Percentiles rank a stretch among this genome's conserved stretches.
Conservation (phyloP, 92 coral and sea anemone genomes). For the Chrysogorgia sp. region DNA sequence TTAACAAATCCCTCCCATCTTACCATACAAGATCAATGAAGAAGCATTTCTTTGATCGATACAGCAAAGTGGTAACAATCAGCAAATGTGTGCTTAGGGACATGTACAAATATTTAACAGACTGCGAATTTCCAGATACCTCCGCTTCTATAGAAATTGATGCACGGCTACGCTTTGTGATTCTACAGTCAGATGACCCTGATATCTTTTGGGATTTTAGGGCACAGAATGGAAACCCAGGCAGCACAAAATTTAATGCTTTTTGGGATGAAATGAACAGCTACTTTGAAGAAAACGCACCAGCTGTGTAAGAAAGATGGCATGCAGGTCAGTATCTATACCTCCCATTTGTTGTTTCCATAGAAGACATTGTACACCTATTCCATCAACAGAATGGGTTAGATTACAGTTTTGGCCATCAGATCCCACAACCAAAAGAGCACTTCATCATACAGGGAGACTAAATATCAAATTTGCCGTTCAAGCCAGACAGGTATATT, state of each 20-base stretch:
- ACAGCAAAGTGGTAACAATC: no score
- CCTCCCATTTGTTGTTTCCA: constrained; percentile 23
- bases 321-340: constrained; percentile 22
- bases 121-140: neutral
- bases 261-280: constrained; percentile 24
- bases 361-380: constrained; percentile 14
- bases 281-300: neutral
- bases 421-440: no score
- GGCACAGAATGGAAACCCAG: constrained; percentile 14
- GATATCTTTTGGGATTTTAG: constrained; percentile 13
- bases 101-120: constrained; percentile 10
- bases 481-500: no score
- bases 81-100: neutral
- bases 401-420: constrained; percentile 22
- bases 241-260: neutral
- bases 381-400: constrained; percentile 14
- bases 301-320: constrained; percentile 16
- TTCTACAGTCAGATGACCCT: constrained; percentile 4
- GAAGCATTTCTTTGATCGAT: constrained; percentile 10
- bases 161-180: neutral
- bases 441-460: no score
- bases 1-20: neutral
- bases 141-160: neutral
- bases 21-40: constrained; percentile 1
- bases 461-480: no score